phyloP scores from a whole-genome alignment of 2,113 vertebrate species.

The Symphodus melops region DNA sequence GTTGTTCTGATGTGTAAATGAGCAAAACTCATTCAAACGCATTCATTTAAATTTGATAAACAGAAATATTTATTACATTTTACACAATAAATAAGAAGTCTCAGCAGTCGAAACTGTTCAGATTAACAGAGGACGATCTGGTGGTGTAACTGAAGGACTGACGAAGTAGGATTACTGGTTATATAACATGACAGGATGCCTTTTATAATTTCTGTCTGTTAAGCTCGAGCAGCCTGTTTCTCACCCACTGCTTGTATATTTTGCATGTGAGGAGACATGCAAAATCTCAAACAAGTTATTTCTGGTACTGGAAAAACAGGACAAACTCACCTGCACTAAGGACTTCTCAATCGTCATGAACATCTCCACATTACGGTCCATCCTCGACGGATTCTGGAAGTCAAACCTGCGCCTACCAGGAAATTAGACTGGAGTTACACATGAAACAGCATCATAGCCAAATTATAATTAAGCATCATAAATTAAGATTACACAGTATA shows the following conservation, averaged over 20 bases:
- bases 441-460: conserved; percentile 63
- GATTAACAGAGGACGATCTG: conserved; percentile 9
- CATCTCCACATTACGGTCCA: conserved; percentile 99
- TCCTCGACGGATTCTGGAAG: conserved; percentile 98
- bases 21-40: not conserved
- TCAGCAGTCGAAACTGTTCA: not conserved
- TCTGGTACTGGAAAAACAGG: not conserved
- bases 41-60: not conserved
- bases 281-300: not conserved
- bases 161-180: conserved; percentile 29
- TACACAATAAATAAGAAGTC: not conserved
- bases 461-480: conserved; percentile 4
- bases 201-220: conserved; percentile 12
- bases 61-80: too few species aligned
- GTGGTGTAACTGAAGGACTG: conserved; percentile 21
- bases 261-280: not conserved
- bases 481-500: not conserved
- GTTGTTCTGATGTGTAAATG: conserved; percentile 85
- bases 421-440: conserved; percentile 85
- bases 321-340: conserved; percentile 89
- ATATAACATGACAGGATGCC: conserved; percentile 9
- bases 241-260: conserved; percentile 3
- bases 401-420: conserved; percentile 95
- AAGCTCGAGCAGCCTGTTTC: conserved; percentile 7
- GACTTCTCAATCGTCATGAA: conserved; percentile 99